Percentiles rank a stretch among this genome's conserved stretches.
phyloP scores from a whole-genome alignment of 1,140 invertebrate species.

The Samia ricini region DNA sequence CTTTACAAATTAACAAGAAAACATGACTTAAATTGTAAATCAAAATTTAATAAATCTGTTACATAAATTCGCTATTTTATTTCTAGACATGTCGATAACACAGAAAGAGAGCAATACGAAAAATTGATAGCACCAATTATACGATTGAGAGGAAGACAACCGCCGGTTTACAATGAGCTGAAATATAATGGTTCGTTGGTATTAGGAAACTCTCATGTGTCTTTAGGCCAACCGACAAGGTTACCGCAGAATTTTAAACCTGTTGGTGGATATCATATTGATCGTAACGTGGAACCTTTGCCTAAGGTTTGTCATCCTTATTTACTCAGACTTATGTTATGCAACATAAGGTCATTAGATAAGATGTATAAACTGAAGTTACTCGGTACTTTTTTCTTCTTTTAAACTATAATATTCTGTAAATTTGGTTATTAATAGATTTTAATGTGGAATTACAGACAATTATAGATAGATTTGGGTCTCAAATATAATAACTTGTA shows the following conservation, averaged over 20 bases:
- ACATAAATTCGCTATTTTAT: not conserved
- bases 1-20: too few relatives aligned
- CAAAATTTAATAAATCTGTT: not conserved
- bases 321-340: not conserved
- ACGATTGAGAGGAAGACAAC: constrained; percentile 15
- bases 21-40: too few relatives aligned
- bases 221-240: constrained; percentile 17
- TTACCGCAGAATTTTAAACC: constrained; percentile 41
- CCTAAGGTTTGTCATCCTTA: constrained; percentile 11
- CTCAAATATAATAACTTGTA: too few relatives aligned
- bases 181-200: constrained; percentile 27
- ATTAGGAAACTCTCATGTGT: constrained; percentile 31
- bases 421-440: too few relatives aligned
- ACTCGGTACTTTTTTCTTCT: too few relatives aligned
- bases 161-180: constrained; percentile 18
- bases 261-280: constrained; percentile 55
- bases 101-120: not conserved
- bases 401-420: too few relatives aligned
- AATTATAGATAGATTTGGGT: too few relatives aligned
- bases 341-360: not conserved
- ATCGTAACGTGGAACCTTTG: constrained; percentile 12
- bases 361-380: not conserved
- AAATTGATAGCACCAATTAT: constrained; percentile 8
- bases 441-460: too few relatives aligned
- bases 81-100: not conserved